phyloP scores from a whole-genome alignment of 64 coral and sea anemone genomes.

The Dendronephthya gigantea region DNA sequence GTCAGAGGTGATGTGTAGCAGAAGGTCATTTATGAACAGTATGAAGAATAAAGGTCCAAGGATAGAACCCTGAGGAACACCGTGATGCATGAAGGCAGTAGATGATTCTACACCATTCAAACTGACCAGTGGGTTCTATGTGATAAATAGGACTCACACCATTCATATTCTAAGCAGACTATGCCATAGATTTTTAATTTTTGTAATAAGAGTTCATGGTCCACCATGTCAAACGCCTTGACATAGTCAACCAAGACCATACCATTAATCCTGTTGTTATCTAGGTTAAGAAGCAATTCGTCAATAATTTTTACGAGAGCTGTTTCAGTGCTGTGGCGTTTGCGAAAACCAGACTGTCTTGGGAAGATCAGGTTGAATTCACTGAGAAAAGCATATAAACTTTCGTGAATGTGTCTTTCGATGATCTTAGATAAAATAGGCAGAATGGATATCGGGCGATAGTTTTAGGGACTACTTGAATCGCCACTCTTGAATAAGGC shows the following conservation, averaged over 20 bases:
- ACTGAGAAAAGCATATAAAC: slow-evolving; percentile 23
- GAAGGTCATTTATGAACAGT: slow-evolving; percentile 36
- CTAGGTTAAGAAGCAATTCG: slow-evolving; percentile 27
- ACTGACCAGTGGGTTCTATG: slow-evolving; percentile 11
- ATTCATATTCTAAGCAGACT: neutral
- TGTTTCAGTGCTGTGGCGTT: slow-evolving; percentile 27
- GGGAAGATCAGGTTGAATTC: slow-evolving; percentile 33
- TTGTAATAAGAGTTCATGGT: slow-evolving; percentile 19
- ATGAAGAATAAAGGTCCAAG: slow-evolving; percentile 29
- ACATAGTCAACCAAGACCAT: slow-evolving; percentile 24
- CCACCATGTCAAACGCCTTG: neutral
- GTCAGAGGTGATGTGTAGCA: slow-evolving; percentile 8
- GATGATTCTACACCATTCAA: slow-evolving; percentile 20
- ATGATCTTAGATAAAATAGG: slow-evolving; percentile 31
- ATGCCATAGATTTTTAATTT: slow-evolving; percentile 21
- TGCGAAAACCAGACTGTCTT: slow-evolving; percentile 38
- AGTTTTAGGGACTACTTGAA: slow-evolving; percentile 29
- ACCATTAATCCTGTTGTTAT: slow-evolving; percentile 28
- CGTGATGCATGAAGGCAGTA: slow-evolving; percentile 17
- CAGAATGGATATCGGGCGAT: slow-evolving; percentile 37
- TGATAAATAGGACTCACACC: slow-evolving; percentile 29
- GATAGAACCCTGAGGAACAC: slow-evolving; percentile 33
- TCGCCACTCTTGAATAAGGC: slow-evolving; percentile 43
- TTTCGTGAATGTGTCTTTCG: slow-evolving; percentile 21
- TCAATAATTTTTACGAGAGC: slow-evolving; percentile 40